Conservation (phyloP, 2,797 vertebrate species). For the Hephaestus fuliginosus region DNA sequence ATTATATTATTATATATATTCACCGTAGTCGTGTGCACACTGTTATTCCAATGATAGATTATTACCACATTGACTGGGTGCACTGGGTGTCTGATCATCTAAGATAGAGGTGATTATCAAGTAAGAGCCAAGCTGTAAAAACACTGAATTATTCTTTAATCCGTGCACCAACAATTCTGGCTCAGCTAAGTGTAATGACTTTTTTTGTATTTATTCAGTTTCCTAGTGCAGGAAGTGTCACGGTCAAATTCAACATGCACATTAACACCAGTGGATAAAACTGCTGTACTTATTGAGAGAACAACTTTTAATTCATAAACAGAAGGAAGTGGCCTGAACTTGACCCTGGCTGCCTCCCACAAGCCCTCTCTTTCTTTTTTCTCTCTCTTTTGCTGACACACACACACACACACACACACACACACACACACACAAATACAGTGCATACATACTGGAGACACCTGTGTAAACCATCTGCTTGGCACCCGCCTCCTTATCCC, state of each 20-base stretch:
- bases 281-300: constrained; percentile 1
- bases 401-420: constrained; percentile 32
- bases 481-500: constrained; percentile 68
- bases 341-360: constrained; percentile 55
- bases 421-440: constrained; percentile 27
- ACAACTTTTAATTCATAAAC: constrained; percentile 53
- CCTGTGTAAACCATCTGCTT: constrained; percentile 87
- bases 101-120: not conserved
- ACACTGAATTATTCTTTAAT: not conserved
- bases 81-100: not conserved
- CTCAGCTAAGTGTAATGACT: too few species aligned
- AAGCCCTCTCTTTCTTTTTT: constrained; percentile 7
- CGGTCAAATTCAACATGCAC: not conserved
- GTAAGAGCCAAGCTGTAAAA: not conserved
- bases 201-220: not conserved
- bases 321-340: constrained; percentile 67
- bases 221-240: not conserved
- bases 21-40: not conserved
- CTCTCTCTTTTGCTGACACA: not conserved
- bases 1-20: too few species aligned
- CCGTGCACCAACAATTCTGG: not conserved
- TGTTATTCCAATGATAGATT: not conserved
- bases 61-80: not conserved
- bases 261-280: constrained; percentile 3
- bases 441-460: constrained; percentile 74